Evolutionary conservation across 30 jellyfish, hydroid and myxozoan genomes (phyloP), one percentile per base, ranked within the genome.

Genomic region (Haliclystus octoradiatus): DNA sequence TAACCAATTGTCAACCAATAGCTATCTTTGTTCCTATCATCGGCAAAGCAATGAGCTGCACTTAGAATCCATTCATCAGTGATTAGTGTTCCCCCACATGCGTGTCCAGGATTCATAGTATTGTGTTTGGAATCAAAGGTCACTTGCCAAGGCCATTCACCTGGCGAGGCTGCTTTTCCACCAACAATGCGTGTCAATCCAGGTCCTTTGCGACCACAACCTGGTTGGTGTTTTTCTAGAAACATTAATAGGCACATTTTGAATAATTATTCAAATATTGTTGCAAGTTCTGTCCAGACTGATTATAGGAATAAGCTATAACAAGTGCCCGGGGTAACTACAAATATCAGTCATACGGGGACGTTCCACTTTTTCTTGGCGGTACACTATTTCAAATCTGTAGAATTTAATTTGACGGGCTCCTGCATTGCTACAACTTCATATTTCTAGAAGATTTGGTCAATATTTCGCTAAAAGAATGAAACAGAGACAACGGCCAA

Each of bases 61-160:
- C 97, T 88, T 28, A 88, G 77, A 26, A 88, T 79, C 97, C 97
- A 88, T 33, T 88, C 95, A 29, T 80, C 93, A 7, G 80, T 88
- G 47, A 88, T 25, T 15, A 88, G 72, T 13, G 97, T 69, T 28
- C 97, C 97, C 22, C 97, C 97, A 50, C 97, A 88, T 33, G 65
- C 84, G 63, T 80, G 95, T 0, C 97, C 97, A 2, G 97, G 94
- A 63, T 88, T 88, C 9, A 69, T 84, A 9, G 71, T 63, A 34
- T 88, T 88, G 81, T 73, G 28, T 52, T 65, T 66, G 69, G 79
- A 88, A 70, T 88, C 97, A 46, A 88, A 81, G 57, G 74, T 88
- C 50, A 88, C 97, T 49, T 72, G 94, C 97, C 97, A 88, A 4
- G 97, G 97, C 97, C 97, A 88, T 51, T 88, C 97, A 2, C 97